A percentile compares a stretch with the other conserved stretches of the same genome.
Conservation (phyloP, 2,888 invertebrate species). For the Empis stercorea region DNA sequence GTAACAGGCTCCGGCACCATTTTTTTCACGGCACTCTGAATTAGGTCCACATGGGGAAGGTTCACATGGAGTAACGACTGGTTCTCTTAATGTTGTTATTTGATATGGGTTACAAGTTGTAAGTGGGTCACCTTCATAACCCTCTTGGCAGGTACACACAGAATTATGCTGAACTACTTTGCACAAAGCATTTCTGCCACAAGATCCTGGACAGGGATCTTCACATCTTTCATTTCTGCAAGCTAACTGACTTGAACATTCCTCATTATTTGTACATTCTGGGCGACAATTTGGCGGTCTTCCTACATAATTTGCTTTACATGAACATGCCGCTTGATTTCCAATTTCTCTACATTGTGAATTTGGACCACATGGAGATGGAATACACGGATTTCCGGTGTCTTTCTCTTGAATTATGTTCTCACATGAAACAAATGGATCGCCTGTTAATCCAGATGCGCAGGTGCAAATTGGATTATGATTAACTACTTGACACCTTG, state of each 20-base stretch:
- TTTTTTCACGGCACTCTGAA: conserved; percentile 69
- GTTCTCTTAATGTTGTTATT: conserved; percentile 46
- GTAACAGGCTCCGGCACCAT: conserved; percentile 73
- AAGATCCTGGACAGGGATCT: conserved; percentile 70
- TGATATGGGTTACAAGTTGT: conserved; percentile 37
- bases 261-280: conserved; percentile 66
- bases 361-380: conserved; percentile 73
- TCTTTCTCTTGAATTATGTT: conserved; percentile 34
- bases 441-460: conserved; percentile 46
- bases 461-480: conserved; percentile 58
- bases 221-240: conserved; percentile 70
- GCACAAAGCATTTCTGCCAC: conserved; percentile 69
- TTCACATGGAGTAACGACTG: conserved; percentile 59
- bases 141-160: conserved; percentile 68
- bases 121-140: conserved; percentile 68
- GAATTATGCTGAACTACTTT: conserved; percentile 73
- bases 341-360: conserved; percentile 70
- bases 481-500: conserved; percentile 52
- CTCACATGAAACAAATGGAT: conserved; percentile 47
- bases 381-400: conserved; percentile 55
- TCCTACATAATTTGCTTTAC: conserved; percentile 65
- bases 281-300: conserved; percentile 77
- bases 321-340: conserved; percentile 74
- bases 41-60: conserved; percentile 79
- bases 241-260: conserved; percentile 69